Base-by-base conservation (phyloP, 2,888 invertebrate genomes). In the Callimorpha dominula region DNA sequence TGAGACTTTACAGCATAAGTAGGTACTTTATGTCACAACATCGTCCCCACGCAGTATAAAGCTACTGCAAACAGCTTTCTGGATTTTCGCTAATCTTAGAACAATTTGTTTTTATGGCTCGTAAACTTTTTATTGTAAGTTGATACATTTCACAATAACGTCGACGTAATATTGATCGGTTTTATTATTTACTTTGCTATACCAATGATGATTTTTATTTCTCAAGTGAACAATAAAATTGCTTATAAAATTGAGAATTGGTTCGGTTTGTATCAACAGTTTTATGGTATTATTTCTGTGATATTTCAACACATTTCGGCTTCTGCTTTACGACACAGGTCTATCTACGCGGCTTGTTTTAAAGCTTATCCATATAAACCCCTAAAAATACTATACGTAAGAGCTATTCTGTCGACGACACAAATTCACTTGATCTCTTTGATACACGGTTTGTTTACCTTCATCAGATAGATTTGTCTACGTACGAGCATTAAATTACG, bases 101-200 rank as follows among this genome's bases (percentile, higher is more conserved):
- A 65, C 70, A 67, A 73, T 73, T 70, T 73, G 68, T 46, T 66
- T 70, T 73, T 67, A 73, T 43, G 49, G 54, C 42, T 74, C 74
- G 43, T 71, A 70, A 65, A 65, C 42, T 52, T 71, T 72, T 69
- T 75, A 65, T 50, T 52, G 52, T 62, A 46, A 43, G 42, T 31
- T 31, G 31, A 31, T 50, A 62, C 66, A 63, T 64, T 67, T 49
- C 40, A 91, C 93, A 94, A 69, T 68, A 64, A 64, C 68, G 15
- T 73, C 31, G 31, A 65, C 60, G 42, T 46, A 60, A 60, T 71
- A 71, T 63, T 71, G 67, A 71, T 71, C 43, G 20, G 42, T 73
- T 70, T 71, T 60, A 65, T 60, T 73, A 46, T 71, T 72, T 65
- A 60, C 69, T 71, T 67, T 62, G 40, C 50, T 42, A 50, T 66